Base-by-base conservation (phyloP, 2,113 vertebrate genomes). In the Chiloscyllium plagiosum region DNA sequence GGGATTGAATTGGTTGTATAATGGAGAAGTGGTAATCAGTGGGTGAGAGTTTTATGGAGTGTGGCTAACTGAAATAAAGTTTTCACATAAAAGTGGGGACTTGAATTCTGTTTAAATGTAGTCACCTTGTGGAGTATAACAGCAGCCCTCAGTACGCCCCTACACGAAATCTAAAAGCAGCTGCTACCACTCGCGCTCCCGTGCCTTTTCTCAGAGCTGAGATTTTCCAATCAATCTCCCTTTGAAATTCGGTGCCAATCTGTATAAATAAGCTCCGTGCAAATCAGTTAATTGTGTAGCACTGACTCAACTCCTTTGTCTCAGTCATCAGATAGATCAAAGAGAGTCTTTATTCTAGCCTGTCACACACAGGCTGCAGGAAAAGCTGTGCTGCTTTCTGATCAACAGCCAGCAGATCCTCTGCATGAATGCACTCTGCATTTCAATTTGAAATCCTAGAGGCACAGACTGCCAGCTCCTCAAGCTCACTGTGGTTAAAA, bases 271-370 rank as follows among this genome's bases (percentile, higher is more conserved):
- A 61, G 50, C 56, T 90, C 52, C 29, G 87, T 29, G 56, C 52
- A 90, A 90, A 90, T 90, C 26, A 90, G 50, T 61, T 90, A 90
- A 90, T 90, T 61, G 87, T 90, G 87, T 33, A 90, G 87, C 52
- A 90, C 87, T 65, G 50, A 90, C 87, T 61, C 87, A 56, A 90
- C 17, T 61, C 24, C 50, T 90, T 90, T 90, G 87, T 90, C 87
- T 90, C 87, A 61, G 50, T 26, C 87, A 90, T 90, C 87, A 90
- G 52, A 61, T 65, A n/a, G 87, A 90, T 90, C 87, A 90, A 90
- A 90, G 87, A 56, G 20, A 90, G 26, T 90, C 87, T 90, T 90
- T 90, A 90, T 90, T 26, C 87, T 33, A 37, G 29, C 52, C 87
- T 90, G 87, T 61, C 87, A 90, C 29, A 90, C 52, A 90, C 87